Conservation (phyloP, 2,113 vertebrate genomes). For the Polypterus senegalus region DNA sequence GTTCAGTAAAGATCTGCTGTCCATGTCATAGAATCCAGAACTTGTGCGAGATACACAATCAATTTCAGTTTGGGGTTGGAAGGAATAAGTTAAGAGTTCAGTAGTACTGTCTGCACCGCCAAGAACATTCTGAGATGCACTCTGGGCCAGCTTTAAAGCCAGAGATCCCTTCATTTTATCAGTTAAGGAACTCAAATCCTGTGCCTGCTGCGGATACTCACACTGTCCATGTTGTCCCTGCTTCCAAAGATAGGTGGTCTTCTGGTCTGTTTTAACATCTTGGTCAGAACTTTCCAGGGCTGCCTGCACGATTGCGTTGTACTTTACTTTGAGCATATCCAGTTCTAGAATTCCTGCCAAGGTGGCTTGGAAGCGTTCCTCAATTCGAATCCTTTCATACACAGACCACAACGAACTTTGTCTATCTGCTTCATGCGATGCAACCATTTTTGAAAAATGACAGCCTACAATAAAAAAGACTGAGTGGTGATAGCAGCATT, state of each 20-base stretch:
- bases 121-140: conserved; percentile 18
- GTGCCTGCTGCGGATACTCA: too few species aligned
- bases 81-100: not conserved
- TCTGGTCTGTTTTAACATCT: not conserved
- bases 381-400: conserved; percentile 15
- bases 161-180: not conserved
- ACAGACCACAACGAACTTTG: not conserved
- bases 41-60: conserved; percentile 16
- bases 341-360: conserved; percentile 30
- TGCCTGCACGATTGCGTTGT: conserved; percentile 24
- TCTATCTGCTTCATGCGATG: not conserved
- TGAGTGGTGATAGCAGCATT: too few species aligned
- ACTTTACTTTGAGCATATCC: conserved; percentile 23
- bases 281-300: conserved; percentile 13
- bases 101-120: not conserved
- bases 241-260: not conserved
- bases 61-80: not conserved
- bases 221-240: not conserved
- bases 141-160: conserved; percentile 16
- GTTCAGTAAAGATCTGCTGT: not conserved
- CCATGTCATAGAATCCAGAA: conserved; percentile 24
- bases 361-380: conserved; percentile 25
- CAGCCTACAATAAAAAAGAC: too few species aligned
- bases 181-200: too few species aligned
- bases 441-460: too few species aligned